phyloP scores from a whole-genome alignment of 2,888 invertebrate species.

The Lobophora halterata region DNA sequence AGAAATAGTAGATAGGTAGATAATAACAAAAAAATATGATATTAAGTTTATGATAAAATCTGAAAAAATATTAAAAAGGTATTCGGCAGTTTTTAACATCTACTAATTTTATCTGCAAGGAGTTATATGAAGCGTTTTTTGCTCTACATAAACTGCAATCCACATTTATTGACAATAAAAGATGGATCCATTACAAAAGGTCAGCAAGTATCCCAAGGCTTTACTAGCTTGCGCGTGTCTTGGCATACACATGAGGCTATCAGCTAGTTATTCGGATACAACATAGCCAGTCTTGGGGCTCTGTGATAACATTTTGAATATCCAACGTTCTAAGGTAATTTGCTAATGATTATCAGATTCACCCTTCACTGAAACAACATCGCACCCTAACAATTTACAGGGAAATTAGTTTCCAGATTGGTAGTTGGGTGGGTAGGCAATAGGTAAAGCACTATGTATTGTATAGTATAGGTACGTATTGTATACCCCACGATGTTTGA shows the following conservation, averaged over 20 bases:
- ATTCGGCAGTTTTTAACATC: no score
- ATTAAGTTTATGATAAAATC: no score
- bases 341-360: constrained; percentile 51
- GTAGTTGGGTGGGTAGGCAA: constrained; percentile 36
- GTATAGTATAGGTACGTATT: no score
- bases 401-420: constrained; percentile 52
- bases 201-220: constrained; percentile 21
- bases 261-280: constrained; percentile 41
- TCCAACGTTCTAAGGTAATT: constrained; percentile 49
- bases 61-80: no score
- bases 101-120: no score
- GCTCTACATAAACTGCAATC: no score
- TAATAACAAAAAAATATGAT: no score
- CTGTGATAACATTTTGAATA: constrained; percentile 65
- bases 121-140: no score
- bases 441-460: no score
- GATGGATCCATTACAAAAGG: constrained; percentile 5
- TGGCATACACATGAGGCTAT: constrained; percentile 48
- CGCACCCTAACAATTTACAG: constrained; percentile 52
- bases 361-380: constrained; percentile 54
- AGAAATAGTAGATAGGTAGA: no score
- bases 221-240: constrained; percentile 42
- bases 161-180: no score
- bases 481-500: constrained; percentile 32
- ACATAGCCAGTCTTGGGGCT: constrained; percentile 45